Evolutionary conservation across 2,888 invertebrate genomes (phyloP).

Genomic region (Stegophylla sp.): DNA sequence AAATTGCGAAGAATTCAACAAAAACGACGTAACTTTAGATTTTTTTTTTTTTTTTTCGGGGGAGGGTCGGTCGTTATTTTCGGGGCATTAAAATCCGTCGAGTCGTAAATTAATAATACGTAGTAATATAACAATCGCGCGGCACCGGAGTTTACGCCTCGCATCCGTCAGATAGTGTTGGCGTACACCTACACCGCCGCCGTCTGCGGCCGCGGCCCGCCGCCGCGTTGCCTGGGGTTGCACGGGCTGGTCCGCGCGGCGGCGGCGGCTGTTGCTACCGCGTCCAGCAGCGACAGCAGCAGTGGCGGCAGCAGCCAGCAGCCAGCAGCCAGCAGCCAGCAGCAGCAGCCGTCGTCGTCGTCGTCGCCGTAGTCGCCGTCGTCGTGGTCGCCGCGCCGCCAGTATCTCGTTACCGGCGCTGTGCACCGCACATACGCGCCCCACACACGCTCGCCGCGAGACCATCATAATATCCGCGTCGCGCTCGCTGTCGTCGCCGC

Average conservation of each 20-base stretch:
- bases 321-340: slow-evolving; percentile 28
- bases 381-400: slow-evolving; percentile 15
- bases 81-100: neutral
- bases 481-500: neutral
- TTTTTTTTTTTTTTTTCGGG: too few species aligned
- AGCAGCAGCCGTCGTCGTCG: slow-evolving; percentile 1
- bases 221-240: slow-evolving; percentile 48
- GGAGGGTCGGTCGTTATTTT: too few species aligned
- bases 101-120: neutral
- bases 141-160: neutral
- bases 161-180: slow-evolving; percentile 48
- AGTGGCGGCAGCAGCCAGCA: slow-evolving; percentile 20
- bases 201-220: neutral
- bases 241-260: slow-evolving; percentile 38
- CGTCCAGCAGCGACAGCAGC: slow-evolving; percentile 45
- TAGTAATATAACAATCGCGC: neutral
- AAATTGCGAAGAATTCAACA: too few species aligned
- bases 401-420: slow-evolving; percentile 58
- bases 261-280: slow-evolving; percentile 44
- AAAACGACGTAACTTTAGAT: too few species aligned
- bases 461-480: too few species aligned
- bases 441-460: slow-evolving; percentile 31
- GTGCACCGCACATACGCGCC: slow-evolving; percentile 53
- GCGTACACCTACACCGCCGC: neutral
- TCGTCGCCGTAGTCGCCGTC: neutral